Base-by-base conservation (phyloP, 2,797 vertebrate genomes). In the Halcyon smyrnensis region DNA sequence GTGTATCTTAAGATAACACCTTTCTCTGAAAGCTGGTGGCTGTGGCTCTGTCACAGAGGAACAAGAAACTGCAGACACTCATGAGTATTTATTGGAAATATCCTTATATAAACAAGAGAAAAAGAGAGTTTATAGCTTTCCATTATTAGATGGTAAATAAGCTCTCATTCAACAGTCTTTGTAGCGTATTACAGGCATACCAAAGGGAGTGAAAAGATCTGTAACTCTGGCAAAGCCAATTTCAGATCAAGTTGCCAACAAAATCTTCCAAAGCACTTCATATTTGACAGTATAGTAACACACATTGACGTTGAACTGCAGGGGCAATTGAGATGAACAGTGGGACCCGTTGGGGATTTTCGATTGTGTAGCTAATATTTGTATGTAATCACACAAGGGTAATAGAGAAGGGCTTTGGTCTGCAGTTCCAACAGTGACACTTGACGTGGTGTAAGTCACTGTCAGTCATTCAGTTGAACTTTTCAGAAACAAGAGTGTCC, bases 291-390 rank as follows among this genome's bases (percentile, higher is more conserved):
- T 57, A 17, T 15, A 70, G 36, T 15, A 54, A 32, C 11, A 51
- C 13, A 11, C 5, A 7, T 20, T 41, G 32, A 60, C 27, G 39
- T 82, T 30, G 18, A 70, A 57, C 34, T 80, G 27, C 28, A 77
- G 36, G 7, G 5, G 16, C 34, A 60, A 10, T 3, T 41, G 36
- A 65, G 59, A 25, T 43, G 43, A 30, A 30, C 21, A 21, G 51
- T 54, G 51, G 32, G 51, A 69, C 4, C 13, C 5, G 0, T 1
- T 62, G 21, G 8, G 2, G 7, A 69, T 15, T 6, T 74, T 45
- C 45, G 25, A 23, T 67, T 48, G 4, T 41, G 14, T 25, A 69
- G 15, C 3, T 73, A 7, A 39, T 74, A 11, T n/a, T 79, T 59
- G 7, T 18, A 14, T 25, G 7, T 24, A 63, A n/a, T 34, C 46